Evolutionary conservation across 2,113 vertebrate species (phyloP).

Genomic region (Stigmatopora argus): DNA sequence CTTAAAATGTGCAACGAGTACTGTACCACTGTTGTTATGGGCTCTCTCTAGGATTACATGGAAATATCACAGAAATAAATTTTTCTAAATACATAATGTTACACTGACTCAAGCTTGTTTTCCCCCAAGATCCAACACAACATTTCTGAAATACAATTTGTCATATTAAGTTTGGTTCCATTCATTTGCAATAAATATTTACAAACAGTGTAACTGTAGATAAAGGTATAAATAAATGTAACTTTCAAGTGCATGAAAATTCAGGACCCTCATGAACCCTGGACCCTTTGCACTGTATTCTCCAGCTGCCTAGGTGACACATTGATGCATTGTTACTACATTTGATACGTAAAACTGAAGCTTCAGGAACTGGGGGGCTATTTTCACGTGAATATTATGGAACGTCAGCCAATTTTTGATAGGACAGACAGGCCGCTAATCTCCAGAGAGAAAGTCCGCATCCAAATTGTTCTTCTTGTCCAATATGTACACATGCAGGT

Average conservation of each 20-base stretch:
- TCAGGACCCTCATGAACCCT: background rate
- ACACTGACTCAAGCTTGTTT: too few species aligned
- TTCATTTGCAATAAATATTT: too few species aligned
- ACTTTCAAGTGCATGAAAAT: background rate
- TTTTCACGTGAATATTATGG: background rate
- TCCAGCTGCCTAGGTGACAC: background rate
- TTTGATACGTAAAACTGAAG: slow-evolving; percentile 43
- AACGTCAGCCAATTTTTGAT: slow-evolving; percentile 38
- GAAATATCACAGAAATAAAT: too few species aligned
- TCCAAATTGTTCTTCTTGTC: slow-evolving; percentile 10
- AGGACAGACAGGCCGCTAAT: slow-evolving; percentile 37
- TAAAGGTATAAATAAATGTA: too few species aligned
- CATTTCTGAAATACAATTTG: too few species aligned
- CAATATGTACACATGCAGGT: slow-evolving; percentile 19
- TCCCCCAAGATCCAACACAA: too few species aligned
- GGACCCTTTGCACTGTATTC: background rate
- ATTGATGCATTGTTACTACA: slow-evolving; percentile 47
- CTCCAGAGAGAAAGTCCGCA: slow-evolving; percentile 27
- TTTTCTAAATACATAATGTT: too few species aligned
- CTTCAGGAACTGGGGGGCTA: background rate
- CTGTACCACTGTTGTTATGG: too few species aligned
- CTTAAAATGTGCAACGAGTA: too few species aligned
- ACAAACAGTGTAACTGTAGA: too few species aligned
- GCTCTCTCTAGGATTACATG: too few species aligned
- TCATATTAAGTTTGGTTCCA: too few species aligned